Conservation (phyloP, 2,797 vertebrate genomes). For the Cirrhinus molitorella region DNA sequence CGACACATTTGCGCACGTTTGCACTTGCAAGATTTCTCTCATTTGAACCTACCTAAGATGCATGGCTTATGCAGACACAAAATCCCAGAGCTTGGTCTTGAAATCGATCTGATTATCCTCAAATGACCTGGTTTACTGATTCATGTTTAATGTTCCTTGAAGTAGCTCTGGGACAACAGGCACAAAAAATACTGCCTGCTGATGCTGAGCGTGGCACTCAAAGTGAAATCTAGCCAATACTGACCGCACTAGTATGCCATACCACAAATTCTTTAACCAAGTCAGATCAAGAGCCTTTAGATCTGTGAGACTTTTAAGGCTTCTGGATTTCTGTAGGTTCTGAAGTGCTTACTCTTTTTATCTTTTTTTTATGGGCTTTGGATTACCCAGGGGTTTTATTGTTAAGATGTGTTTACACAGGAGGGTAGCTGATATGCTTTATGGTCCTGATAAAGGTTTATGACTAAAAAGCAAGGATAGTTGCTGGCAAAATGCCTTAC, state of each 20-base stretch:
- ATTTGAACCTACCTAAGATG: not conserved
- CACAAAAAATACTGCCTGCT: not conserved
- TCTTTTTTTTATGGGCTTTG: conserved; percentile 52
- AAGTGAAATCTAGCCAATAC: conserved; percentile 28
- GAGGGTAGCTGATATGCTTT: conserved; percentile 53
- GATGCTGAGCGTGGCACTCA: conserved; percentile 26
- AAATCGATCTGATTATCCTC: conserved; percentile 46
- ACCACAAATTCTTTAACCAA: conserved; percentile 40
- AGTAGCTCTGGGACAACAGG: conserved; percentile 35
- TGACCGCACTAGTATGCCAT: conserved; percentile 30
- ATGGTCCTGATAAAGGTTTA: conserved; percentile 62
- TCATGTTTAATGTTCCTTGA: conserved; percentile 48
- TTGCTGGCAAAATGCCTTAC: not conserved
- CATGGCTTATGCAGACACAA: not conserved
- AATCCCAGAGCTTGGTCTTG: conserved; percentile 26
- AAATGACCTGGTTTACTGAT: conserved; percentile 33
- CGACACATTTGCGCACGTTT: not conserved
- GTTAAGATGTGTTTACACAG: conserved; percentile 59
- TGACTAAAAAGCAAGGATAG: conserved; percentile 48
- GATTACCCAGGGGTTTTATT: conserved; percentile 49
- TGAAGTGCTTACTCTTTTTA: conserved; percentile 31
- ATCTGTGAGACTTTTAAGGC: conserved; percentile 33
- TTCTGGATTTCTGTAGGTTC: conserved; percentile 42
- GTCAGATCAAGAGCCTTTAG: conserved; percentile 32
- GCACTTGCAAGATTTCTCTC: not conserved